Evolutionary conservation across 2,113 vertebrate species (phyloP).

Genomic region (Cololabis saira): DNA sequence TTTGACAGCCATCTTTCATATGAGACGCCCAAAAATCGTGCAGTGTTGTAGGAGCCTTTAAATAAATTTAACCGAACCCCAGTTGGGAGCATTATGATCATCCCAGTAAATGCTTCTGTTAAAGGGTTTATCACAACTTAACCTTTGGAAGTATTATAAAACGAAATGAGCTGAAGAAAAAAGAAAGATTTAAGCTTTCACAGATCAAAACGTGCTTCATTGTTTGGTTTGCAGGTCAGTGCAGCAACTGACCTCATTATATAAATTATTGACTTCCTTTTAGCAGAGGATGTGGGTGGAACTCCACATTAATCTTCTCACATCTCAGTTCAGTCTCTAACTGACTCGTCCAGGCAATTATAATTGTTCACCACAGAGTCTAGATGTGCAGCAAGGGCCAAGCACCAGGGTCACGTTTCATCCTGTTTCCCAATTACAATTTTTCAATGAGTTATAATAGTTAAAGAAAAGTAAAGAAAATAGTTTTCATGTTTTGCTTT

Average conservation of each 20-base stretch:
- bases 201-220: constrained; percentile 6
- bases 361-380: constrained; percentile 18
- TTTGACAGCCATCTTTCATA: no score
- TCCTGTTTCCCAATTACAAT: constrained; percentile 19
- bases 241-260: constrained; percentile 26
- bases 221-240: constrained; percentile 10
- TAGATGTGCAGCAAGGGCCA: constrained; percentile 18
- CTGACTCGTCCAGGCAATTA: constrained; percentile 18
- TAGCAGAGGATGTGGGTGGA: constrained; percentile 1
- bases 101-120: not conserved
- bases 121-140: not conserved
- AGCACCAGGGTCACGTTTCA: constrained; percentile 1
- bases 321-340: constrained; percentile 6
- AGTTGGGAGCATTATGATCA: not conserved
- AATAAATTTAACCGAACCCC: no score
- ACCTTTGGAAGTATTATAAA: not conserved
- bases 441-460: not conserved
- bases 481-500: not conserved
- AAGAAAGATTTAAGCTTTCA: not conserved
- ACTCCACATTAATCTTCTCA: constrained; percentile 25
- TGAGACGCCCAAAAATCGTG: no score
- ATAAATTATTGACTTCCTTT: constrained; percentile 26
- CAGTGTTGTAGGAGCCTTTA: no score
- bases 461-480: no score
- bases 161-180: not conserved